phyloP scores from a whole-genome alignment of 2,888 invertebrate species.

The Caenorhabditis afra region DNA sequence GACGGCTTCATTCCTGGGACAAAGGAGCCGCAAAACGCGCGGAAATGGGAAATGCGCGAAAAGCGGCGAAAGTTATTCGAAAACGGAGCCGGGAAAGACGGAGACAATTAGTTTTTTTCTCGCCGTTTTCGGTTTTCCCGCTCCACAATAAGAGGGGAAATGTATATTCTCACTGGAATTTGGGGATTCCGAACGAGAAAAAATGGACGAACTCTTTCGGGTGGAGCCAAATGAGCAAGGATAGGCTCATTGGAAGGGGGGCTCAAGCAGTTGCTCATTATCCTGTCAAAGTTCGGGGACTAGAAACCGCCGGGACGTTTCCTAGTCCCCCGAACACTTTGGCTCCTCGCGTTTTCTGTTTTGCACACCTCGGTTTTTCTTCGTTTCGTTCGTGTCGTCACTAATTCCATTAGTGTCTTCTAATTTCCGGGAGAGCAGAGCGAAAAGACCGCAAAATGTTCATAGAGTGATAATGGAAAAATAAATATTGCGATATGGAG shows the following conservation, averaged over 20 bases:
- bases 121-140: conserved; percentile 1
- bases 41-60: conserved; percentile 17
- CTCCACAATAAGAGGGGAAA: background rate
- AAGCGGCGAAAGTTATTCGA: conserved; percentile 22
- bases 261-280: no score
- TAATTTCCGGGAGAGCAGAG: background rate
- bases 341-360: conserved; percentile 4
- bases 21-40: conserved; percentile 12
- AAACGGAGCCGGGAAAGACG: conserved; percentile 11
- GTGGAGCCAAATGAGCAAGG: no score
- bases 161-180: background rate
- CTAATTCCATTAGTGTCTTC: conserved; percentile 6
- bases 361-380: background rate
- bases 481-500: conserved; percentile 27
- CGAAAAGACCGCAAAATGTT: conserved; percentile 18
- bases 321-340: background rate
- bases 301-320: no score
- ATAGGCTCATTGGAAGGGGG: no score
- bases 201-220: no score
- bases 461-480: conserved; percentile 27
- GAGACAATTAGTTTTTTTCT: conserved; percentile 52
- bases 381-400: no score
- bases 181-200: no score
- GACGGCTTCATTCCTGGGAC: conserved; percentile 4
- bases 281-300: no score